Evolutionary conservation across 2,797 vertebrate species (phyloP).

Genomic region (Todus mexicanus): DNA sequence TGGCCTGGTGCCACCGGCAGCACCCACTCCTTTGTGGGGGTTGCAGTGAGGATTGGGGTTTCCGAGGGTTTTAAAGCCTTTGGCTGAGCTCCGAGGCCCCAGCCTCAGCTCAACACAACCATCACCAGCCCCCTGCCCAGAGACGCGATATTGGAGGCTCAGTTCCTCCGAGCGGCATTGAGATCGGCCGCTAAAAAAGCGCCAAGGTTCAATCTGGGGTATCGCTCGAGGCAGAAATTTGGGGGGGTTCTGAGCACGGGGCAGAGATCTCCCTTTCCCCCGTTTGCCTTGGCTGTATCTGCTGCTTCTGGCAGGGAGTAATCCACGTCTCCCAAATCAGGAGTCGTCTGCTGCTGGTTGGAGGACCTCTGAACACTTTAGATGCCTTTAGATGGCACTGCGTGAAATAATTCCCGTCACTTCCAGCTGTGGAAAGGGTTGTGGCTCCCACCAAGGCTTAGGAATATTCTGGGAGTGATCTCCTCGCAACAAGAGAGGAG

Average conservation of each 20-base stretch:
- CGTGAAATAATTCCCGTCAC: background rate
- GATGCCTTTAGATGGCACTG: background rate
- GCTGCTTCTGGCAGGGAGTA: background rate
- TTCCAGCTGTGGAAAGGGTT: background rate
- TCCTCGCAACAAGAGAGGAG: background rate
- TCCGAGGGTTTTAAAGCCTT: fast-evolving
- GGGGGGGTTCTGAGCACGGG: background rate
- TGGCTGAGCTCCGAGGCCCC: background rate
- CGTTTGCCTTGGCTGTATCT: background rate
- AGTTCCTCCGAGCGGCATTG: background rate
- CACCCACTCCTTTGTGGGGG: fast-evolving
- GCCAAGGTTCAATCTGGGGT: background rate
- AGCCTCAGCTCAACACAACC: background rate
- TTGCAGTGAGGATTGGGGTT: fast-evolving
- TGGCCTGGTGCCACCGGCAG: background rate
- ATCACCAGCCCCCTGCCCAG: fast-evolving
- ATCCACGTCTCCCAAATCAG: background rate
- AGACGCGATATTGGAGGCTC: background rate
- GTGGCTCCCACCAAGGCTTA: fast-evolving
- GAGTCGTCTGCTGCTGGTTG: fast-evolving
- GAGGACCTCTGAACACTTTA: background rate
- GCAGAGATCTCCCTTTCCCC: background rate
- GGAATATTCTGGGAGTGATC: background rate
- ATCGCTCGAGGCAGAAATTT: background rate
- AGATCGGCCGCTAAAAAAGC: background rate